Evolutionary conservation across 2,888 invertebrate genomes (phyloP).

Genomic region (Invenusta paracnida): DNA sequence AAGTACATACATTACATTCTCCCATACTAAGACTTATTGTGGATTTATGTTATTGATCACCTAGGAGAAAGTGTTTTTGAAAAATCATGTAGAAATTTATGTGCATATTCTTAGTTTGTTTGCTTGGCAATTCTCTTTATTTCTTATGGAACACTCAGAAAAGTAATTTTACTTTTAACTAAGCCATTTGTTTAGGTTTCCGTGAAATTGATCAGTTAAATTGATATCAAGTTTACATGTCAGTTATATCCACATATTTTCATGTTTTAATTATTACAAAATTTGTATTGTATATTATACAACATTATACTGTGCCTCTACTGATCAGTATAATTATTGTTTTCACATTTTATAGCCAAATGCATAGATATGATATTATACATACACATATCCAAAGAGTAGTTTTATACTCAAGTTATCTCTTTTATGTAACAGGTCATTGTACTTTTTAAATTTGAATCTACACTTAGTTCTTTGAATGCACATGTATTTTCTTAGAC

Average conservation of each 20-base stretch:
- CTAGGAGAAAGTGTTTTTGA: slow-evolving; percentile 21
- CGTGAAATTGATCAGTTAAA: neutral
- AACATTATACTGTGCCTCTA: neutral
- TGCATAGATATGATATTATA: neutral
- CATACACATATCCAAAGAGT: neutral
- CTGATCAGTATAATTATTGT: neutral
- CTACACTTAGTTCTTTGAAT: neutral
- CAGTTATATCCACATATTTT: neutral
- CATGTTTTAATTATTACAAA: neutral
- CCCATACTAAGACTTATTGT: slow-evolving; percentile 1
- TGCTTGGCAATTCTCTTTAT: neutral
- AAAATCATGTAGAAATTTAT: slow-evolving; percentile 3
- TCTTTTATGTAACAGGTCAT: slow-evolving; percentile 5
- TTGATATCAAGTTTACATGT: neutral
- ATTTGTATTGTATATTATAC: neutral
- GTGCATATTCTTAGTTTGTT: neutral
- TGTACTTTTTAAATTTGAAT: neutral
- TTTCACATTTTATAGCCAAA: neutral
- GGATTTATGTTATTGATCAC: slow-evolving; percentile 16
- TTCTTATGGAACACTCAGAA: neutral
- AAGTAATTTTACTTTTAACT: neutral
- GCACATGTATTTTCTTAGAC: neutral
- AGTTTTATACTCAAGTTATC: neutral
- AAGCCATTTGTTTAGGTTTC: neutral
- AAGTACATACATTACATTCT: slow-evolving; percentile 9